These are phyloP conservation scores for Zygothrica quintamaculata DNA, from an alignment of 2,888 invertebrate species.

Conservation along the genomic window DNA sequence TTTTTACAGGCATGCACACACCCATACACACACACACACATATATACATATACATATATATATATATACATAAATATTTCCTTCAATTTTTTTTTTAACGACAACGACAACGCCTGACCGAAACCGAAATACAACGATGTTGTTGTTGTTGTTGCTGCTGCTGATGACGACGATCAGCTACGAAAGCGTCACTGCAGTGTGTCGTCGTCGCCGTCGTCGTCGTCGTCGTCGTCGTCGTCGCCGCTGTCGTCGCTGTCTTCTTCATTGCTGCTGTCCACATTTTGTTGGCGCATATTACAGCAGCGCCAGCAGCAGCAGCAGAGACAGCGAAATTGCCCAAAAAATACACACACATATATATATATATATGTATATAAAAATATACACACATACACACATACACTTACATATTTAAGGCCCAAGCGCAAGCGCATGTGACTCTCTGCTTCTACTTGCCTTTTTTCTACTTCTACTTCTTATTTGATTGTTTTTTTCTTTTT, in stretches of 20 bases:
- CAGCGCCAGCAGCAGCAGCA: conserved; percentile 12
- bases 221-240: conserved; percentile 11
- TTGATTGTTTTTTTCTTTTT: conserved; percentile 11
- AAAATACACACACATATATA: too few relatives aligned
- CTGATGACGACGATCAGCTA: conserved; percentile 40
- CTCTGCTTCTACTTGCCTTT: conserved; percentile 25
- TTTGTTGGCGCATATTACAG: conserved; percentile 45
- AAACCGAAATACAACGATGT: conserved; percentile 7
- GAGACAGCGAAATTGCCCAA: conserved; percentile 51
- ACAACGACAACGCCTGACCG: conserved; percentile 31
- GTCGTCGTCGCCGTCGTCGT: too few relatives aligned
- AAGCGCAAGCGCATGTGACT: conserved; percentile 39
- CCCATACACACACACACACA: conserved; percentile 12
- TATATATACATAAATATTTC: conserved; percentile 39
- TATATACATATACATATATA: conserved; percentile 4
- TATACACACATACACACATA: too few relatives aligned
- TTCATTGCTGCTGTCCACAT: conserved; percentile 32
- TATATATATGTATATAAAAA: too few relatives aligned
- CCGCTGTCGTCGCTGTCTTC: conserved; percentile 29
- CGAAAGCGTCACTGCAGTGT: conserved; percentile 36
- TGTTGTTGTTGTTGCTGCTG: too few relatives aligned
- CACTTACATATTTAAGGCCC: background rate
- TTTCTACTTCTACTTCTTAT: too few relatives aligned
- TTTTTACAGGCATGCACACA: conserved; percentile 26
- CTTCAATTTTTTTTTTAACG: conserved; percentile 55